Base-by-base conservation (phyloP, 2,888 invertebrate genomes). In the Rhagonycha lutea region DNA sequence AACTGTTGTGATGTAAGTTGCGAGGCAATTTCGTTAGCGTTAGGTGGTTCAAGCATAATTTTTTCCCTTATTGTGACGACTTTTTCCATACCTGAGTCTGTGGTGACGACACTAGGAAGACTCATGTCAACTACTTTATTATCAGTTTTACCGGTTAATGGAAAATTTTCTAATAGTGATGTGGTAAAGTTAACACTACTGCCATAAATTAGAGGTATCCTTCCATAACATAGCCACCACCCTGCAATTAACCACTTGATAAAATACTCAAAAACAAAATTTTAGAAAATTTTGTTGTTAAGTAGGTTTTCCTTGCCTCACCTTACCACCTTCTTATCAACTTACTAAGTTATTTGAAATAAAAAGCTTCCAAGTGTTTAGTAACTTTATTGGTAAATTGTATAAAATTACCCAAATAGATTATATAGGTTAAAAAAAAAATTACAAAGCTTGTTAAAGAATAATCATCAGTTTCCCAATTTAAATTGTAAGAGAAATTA, bases 1-100 rank as follows among this genome's bases (percentile, higher is more conserved):
- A 89, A 77, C 77, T 89, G 87, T 9, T 86, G 85, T 2, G 83
- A 73, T 0, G 86, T 85, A 2, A 89, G 80, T 18, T 80, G 78
- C 0, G 84, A 74, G 0, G 83, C 80, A 23, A 80, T 76, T 29
- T 82, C 77, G 29, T 70, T 74, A 11, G 83, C 80, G n/a, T 83
- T 68, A 26, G 82, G 76, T 28, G 80, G 77, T 77, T 81, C 78
- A n/a, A 81, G 10, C 69, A 75, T 68, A 79, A 77, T 73, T 77
- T 82, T 77, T 78, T 80, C 79, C 70, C 87, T 83, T 23, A 84
- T 83, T n/a, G 47, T 47, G 2, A 47, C 47, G 5, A 47, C 47
- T 47, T 47, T 47, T 47, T 47, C 47, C 47, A 47, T n/a, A 47
- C 47, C 47, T 32, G 32, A 2, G 32, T 12, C 32, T 47, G 47